A percentile compares a stretch with the other conserved stretches of the same genome.
phyloP scores from a whole-genome alignment of 1,140 invertebrate genomes.

The Megalonaias nervosa region DNA sequence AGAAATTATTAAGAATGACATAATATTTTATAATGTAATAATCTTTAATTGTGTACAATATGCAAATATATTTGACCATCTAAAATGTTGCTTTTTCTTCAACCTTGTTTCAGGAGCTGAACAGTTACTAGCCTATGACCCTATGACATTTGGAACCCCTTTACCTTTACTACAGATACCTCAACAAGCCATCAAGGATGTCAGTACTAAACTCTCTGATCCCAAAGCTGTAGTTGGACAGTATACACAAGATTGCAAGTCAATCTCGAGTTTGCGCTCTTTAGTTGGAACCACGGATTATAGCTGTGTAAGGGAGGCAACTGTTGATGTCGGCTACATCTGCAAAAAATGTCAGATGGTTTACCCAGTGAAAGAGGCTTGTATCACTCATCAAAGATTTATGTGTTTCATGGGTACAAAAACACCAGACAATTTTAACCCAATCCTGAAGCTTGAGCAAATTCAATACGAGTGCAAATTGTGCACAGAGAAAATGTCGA shows the following conservation, averaged over 20 bases:
- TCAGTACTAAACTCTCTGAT: constrained; percentile 71
- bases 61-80: too few relatives aligned
- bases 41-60: too few relatives aligned
- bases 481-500: constrained; percentile 76
- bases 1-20: too few relatives aligned
- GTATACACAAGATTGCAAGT: constrained; percentile 73
- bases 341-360: constrained; percentile 89
- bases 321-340: constrained; percentile 86
- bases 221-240: constrained; percentile 69
- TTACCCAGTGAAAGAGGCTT: constrained; percentile 82
- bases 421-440: constrained; percentile 68
- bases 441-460: constrained; percentile 71
- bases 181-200: constrained; percentile 71
- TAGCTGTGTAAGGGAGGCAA: constrained; percentile 74
- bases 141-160: constrained; percentile 72
- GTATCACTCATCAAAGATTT: constrained; percentile 81
- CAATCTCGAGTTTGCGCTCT: constrained; percentile 66
- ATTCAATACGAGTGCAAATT: constrained; percentile 80
- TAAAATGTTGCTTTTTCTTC: too few relatives aligned
- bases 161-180: constrained; percentile 74
- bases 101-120: constrained; percentile 57
- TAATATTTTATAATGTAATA: too few relatives aligned
- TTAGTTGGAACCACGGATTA: constrained; percentile 61
- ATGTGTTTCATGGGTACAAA: constrained; percentile 76
- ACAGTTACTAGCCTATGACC: constrained; percentile 68